phyloP scores from a whole-genome alignment of 2,888 invertebrate genomes.

The Lymantria dispar region DNA sequence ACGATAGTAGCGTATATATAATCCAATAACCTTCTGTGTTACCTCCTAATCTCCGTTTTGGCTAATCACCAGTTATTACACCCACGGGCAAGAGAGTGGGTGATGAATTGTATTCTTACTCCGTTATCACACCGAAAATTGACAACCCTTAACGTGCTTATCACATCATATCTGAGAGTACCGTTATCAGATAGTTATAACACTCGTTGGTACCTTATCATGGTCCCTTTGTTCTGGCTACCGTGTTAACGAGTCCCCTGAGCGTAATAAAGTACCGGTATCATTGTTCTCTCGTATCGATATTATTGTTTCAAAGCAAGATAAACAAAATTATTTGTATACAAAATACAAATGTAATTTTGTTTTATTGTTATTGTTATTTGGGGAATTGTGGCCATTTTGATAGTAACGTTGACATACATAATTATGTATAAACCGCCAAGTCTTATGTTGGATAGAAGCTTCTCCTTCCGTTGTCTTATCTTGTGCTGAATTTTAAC shows the following conservation, averaged over 20 bases:
- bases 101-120: no score
- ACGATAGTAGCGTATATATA: no score
- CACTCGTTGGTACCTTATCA: constrained; percentile 11
- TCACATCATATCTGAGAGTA: neutral
- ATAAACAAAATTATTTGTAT: neutral
- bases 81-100: no score
- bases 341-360: neutral
- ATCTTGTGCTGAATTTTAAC: no score
- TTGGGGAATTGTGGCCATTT: neutral
- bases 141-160: neutral
- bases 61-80: no score
- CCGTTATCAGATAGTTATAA: constrained; percentile 12
- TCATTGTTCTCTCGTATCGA: constrained; percentile 1
- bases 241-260: constrained; percentile 18
- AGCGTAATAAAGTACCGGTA: constrained; percentile 3
- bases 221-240: constrained; percentile 14
- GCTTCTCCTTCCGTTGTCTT: no score
- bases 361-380: neutral
- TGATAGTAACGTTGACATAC: no score
- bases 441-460: no score
- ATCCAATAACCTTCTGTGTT: no score
- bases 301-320: constrained; percentile 8
- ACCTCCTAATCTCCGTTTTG: no score
- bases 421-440: no score
- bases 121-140: no score